A percentile compares a stretch with the other conserved stretches of the same genome.
These are phyloP conservation scores for Trachelus stipa DNA, from an alignment of 2,888 invertebrate genomes.

Conservation along the genomic window DNA sequence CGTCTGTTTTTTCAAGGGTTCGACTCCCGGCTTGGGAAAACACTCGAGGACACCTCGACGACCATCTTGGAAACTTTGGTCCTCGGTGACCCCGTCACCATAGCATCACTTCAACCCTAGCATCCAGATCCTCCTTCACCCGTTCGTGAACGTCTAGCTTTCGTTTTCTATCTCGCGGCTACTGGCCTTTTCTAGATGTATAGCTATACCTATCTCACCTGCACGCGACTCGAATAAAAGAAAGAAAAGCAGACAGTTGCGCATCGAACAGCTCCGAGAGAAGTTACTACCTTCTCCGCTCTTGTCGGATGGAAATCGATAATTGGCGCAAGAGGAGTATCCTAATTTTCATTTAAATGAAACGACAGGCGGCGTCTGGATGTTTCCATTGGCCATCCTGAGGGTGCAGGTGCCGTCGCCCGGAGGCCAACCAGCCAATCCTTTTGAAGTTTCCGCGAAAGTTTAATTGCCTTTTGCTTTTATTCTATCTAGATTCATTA, in stretches of 20 bases:
- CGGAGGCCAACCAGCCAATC: conserved; percentile 19
- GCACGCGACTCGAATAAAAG: too few relatives aligned
- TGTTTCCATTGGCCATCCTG: conserved; percentile 8
- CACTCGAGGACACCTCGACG: conserved; percentile 63
- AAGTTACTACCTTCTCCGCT: too few relatives aligned
- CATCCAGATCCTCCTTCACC: conserved; percentile 6
- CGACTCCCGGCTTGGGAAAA: conserved; percentile 65
- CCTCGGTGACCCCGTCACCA: conserved; percentile 21
- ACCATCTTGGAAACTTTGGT: conserved; percentile 52
- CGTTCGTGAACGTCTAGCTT: neutral
- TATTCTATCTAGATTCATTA: conserved; percentile 37
- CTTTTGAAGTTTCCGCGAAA: conserved; percentile 46
- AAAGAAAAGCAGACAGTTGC: too few relatives aligned
- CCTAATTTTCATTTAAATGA: conserved; percentile 51
- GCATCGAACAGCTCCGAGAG: too few relatives aligned
- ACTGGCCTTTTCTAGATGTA: too few relatives aligned
- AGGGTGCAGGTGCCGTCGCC: conserved; percentile 14
- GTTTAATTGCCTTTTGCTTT: conserved; percentile 51
- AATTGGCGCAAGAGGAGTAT: conserved; percentile 13
- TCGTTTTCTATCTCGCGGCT: neutral
- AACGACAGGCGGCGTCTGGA: conserved; percentile 27
- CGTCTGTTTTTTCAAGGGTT: conserved; percentile 67
- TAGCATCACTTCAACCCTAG: conserved; percentile 13
- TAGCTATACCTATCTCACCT: too few relatives aligned
- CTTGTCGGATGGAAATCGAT: conserved; percentile 27